Evolutionary conservation across 2,888 invertebrate species (phyloP), one percentile per base, ranked within the genome.

Genomic region (Tridacna gigas): DNA sequence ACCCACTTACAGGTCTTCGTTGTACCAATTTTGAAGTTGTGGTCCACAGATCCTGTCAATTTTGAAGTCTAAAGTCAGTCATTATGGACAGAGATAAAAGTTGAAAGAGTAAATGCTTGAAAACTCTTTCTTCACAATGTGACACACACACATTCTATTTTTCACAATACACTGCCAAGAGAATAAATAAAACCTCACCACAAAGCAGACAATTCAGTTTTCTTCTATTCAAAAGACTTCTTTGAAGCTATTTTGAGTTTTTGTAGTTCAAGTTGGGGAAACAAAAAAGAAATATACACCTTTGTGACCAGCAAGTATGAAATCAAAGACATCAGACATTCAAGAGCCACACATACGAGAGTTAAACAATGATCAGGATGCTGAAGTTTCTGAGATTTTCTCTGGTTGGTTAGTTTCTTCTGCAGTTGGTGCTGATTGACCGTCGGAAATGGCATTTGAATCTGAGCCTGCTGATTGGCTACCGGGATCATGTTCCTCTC

Each of bases 301-400:
- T 37, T 37, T 37, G 37, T 37, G 60, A 60, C 60, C 20, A 60
- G 9, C 2, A n/a, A 2, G 4, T 60, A n/a, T 9, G 60, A 60
- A 60, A 51, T 2, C 60, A 60, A 60, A 60, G 9, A 60, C 2
- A 4, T n/a, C 60, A 60, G 20, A 60, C 60, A 60, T 37, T 4
- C 37, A 37, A 37, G 7, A 61, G n/a, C n/a, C 61, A 25, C 25
- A 65, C 67, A 45, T 45, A 67, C 18, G 20, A 45, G 45, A 67
- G 67, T 37, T 45, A 45, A 45, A 45, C 25, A 37, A 73, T 47
- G 69, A 82, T 86, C 86, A 86, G 47, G 85, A 85, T 4, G 79
- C 56, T 25, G 22, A 22, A 56, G 76, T 65, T 75, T 77, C 74
- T 71, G 77, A 74, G 71, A 28, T 67, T 48, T 26, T 65, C 60